A percentile compares a stretch with the other conserved stretches of the same genome.
Conservation (phyloP, 1,140 invertebrate species). For the Bicyclus anynana region DNA sequence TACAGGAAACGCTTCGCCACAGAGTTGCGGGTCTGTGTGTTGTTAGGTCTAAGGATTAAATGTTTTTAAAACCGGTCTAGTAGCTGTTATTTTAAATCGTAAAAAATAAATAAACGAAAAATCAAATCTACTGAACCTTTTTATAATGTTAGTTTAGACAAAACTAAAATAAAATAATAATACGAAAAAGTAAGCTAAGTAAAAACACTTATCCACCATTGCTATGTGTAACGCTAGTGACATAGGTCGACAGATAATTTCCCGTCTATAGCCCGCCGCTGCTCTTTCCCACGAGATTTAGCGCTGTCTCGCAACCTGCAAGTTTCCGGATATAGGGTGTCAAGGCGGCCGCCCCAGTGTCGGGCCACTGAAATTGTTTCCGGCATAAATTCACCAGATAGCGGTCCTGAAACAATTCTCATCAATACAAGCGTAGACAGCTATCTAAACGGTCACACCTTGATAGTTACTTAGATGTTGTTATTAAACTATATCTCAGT, state of each 20-base stretch:
- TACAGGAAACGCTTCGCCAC: too few relatives aligned
- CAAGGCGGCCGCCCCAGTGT: slow-evolving; percentile 46
- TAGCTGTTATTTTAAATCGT: too few relatives aligned
- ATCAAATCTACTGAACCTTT: neutral
- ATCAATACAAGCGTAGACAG: too few relatives aligned
- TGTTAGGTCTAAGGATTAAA: too few relatives aligned
- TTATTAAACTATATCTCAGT: too few relatives aligned
- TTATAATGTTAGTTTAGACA: neutral
- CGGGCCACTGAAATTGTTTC: slow-evolving; percentile 53
- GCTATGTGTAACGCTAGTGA: slow-evolving; percentile 36
- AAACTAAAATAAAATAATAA: too few relatives aligned
- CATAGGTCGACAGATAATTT: slow-evolving; percentile 65
- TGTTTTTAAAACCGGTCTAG: too few relatives aligned
- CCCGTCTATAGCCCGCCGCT: slow-evolving; percentile 49
- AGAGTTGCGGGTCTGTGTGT: too few relatives aligned
- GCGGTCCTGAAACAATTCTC: neutral
- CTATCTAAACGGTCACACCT: too few relatives aligned
- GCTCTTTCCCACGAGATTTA: slow-evolving; percentile 48
- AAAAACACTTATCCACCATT: slow-evolving; percentile 17
- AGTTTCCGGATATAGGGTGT: slow-evolving; percentile 60
- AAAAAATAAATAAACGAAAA: too few relatives aligned
- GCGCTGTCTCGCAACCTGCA: slow-evolving; percentile 48
- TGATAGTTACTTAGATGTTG: too few relatives aligned
- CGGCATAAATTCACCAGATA: slow-evolving; percentile 25
- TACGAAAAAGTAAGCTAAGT: too few relatives aligned